A percentile compares a stretch with the other conserved stretches of the same genome.
Conservation (phyloP, 2,797 vertebrate species). For the Gorsachius magnificus region DNA sequence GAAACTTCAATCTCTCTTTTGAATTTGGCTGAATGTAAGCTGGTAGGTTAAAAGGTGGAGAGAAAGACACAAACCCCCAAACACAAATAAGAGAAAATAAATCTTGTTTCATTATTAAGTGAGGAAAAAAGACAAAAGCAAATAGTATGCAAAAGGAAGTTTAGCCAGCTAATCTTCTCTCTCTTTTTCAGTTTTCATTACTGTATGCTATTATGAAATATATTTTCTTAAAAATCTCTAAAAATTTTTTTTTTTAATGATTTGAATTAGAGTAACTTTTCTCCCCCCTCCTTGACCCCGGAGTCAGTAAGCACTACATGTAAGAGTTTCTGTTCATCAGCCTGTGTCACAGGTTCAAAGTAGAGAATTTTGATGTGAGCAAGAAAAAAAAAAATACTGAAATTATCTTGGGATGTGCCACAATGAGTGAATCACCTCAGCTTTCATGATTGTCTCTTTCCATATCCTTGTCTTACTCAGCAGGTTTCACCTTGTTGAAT, state of each 20-base stretch:
- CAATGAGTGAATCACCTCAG: neutral
- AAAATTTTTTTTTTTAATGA: too few species aligned
- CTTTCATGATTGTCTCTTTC: neutral
- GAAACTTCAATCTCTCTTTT: neutral
- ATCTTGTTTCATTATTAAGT: neutral
- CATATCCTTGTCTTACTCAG: neutral
- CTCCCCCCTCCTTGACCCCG: neutral
- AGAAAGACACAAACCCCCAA: accelerated
- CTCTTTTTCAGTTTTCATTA: neutral
- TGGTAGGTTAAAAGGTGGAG: neutral
- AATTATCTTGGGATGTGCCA: neutral
- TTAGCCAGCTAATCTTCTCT: neutral
- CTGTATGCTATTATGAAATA: neutral
- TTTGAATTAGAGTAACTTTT: neutral
- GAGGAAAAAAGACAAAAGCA: neutral
- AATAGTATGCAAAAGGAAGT: neutral
- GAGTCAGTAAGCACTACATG: neutral
- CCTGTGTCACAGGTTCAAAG: neutral
- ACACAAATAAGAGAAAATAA: neutral
- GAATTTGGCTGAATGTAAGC: neutral
- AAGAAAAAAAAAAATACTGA: neutral
- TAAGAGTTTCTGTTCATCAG: neutral
- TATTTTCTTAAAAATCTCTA: neutral
- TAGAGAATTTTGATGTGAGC: slow-evolving; percentile 1
- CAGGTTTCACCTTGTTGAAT: slow-evolving; percentile 20